Evolutionary conservation across 1,140 invertebrate genomes (phyloP), one percentile per base, ranked within the genome.

Genomic region (Phthorimaea operculella): DNA sequence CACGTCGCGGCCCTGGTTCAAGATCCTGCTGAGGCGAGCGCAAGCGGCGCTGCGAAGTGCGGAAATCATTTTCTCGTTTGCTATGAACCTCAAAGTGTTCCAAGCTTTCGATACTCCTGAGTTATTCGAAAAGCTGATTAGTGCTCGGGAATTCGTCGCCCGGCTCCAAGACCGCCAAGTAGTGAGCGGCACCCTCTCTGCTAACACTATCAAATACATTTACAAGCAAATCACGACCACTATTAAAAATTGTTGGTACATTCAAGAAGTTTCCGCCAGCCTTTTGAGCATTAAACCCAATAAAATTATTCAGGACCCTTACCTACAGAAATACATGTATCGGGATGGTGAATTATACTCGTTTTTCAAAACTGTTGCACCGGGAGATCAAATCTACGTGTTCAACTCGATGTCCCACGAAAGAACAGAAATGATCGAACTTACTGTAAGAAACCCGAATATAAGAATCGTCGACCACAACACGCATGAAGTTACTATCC

Each of bases 1-100:
- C 70, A 94, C 93, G 1, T 95, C 95, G 0, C 77, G 95, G 57
- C 95, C 96, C 0, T 93, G 92, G 66, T 92, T 92, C 84, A 98
- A 98, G 83, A 90, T 92, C 36, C 80, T 96, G 16, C 89, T 93
- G 60, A 82, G 94, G 12, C 92, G 96, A 67, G 75, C 96, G 4
- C 92, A 96, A 76, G 87, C 90, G 45, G 91, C 90, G 61, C 79
- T 97, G 7, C 87, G 94, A 47, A 89, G 90, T 5, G 91, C 94
- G 9, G 95, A 97, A 82, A 94, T 97, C 54, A 72, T 96, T 0
- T 95, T 94, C 72, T 90, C 92, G 0, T 87, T 95, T 51, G 90
- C 93, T 2, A 68, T 92, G 6, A 91, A 90, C 69, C 77, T 88
- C 8, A 91, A 91, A 1, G 86, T 87, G 51, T 89, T 90, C 63